A percentile compares a stretch with the other conserved stretches of the same genome.
phyloP scores from a whole-genome alignment of 2,888 invertebrate species.

The Scrobipalpa atriplicella region DNA sequence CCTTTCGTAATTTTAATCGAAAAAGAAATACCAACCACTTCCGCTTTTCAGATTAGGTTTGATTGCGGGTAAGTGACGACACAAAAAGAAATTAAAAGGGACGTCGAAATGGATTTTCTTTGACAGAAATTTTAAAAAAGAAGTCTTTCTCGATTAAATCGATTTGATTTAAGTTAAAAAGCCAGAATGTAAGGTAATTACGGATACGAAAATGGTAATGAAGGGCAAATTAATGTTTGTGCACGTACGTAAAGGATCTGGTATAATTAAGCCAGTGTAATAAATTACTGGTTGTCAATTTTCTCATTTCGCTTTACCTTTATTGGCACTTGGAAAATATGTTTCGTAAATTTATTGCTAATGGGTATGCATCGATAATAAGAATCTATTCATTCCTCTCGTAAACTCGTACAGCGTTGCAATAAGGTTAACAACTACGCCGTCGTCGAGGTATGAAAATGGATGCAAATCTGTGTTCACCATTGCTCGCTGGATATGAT shows the following conservation, averaged over 20 bases:
- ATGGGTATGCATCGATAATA: constrained; percentile 21
- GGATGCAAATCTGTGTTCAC: constrained; percentile 11
- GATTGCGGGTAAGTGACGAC: neutral
- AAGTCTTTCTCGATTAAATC: neutral
- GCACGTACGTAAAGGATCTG: too few relatives aligned
- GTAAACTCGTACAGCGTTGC: neutral
- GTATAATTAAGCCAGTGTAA: neutral
- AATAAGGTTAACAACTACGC: neutral
- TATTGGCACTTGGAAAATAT: constrained; percentile 26
- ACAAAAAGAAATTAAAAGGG: neutral
- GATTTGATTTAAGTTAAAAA: neutral
- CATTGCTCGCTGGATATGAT: constrained; percentile 17
- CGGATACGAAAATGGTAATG: too few relatives aligned
- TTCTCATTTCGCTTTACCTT: neutral
- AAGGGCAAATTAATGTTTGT: too few relatives aligned
- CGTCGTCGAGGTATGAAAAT: neutral
- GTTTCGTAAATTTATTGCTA: constrained; percentile 29
- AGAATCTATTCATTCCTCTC: neutral
- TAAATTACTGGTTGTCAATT: neutral
- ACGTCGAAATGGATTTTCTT: neutral
- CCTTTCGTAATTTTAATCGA: constrained; percentile 4
- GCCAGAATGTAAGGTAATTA: neutral
- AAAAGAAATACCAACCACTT: neutral
- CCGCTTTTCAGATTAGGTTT: neutral
- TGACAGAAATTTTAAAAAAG: neutral